Percentiles rank a stretch among this genome's conserved stretches.
Conservation (phyloP, 2,113 vertebrate genomes). For the Argyrosomus japonicus region DNA sequence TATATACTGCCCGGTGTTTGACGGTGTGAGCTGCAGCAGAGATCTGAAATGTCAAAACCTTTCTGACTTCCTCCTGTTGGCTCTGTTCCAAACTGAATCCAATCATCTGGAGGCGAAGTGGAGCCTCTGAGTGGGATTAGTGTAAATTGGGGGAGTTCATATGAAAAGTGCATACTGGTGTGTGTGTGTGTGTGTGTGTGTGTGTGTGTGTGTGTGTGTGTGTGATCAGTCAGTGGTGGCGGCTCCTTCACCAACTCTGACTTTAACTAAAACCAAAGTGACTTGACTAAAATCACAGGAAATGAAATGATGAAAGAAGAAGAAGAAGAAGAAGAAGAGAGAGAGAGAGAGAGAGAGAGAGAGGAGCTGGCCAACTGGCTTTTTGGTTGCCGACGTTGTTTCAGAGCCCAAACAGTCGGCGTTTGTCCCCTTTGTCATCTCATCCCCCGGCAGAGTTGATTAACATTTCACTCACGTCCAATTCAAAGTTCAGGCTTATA, state of each 20-base stretch:
- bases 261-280: not conserved
- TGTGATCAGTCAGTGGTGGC: not conserved
- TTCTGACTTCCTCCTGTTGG: constrained; percentile 5
- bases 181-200: not conserved
- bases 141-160: constrained; percentile 21
- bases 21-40: constrained; percentile 34
- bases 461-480: constrained; percentile 86
- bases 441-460: constrained; percentile 68
- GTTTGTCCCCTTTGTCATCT: constrained; percentile 77
- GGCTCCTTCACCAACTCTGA: not conserved
- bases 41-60: constrained; percentile 14
- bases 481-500: constrained; percentile 85
- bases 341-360: too few relatives aligned
- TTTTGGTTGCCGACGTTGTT: not conserved
- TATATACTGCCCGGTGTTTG: not conserved
- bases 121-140: constrained; percentile 8
- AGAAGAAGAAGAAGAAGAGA: too few relatives aligned
- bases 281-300: not conserved
- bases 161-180: not conserved
- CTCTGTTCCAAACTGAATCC: constrained; percentile 12
- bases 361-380: not conserved
- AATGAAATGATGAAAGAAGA: not conserved
- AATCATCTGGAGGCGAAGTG: constrained; percentile 7
- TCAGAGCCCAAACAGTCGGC: constrained; percentile 63
- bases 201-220: not conserved